A percentile compares a stretch with the other conserved stretches of the same genome.
These are phyloP conservation scores for Toxotes lorentzi DNA, from an alignment of 2,797 vertebrate genomes.

Conservation along the genomic window DNA sequence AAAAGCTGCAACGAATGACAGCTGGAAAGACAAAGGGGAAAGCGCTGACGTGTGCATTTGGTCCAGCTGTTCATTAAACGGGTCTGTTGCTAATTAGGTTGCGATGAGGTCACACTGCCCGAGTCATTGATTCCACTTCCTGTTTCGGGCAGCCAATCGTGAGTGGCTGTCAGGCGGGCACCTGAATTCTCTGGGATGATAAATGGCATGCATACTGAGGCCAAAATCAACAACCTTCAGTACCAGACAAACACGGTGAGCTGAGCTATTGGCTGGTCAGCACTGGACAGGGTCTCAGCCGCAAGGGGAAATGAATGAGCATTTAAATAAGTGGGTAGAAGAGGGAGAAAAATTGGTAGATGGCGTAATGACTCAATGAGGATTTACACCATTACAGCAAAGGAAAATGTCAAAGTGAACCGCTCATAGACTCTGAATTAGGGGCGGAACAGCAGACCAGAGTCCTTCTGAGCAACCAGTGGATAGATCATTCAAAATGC, in stretches of 20 bases:
- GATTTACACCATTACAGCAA: constrained; percentile 39
- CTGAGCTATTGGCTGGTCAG: constrained; percentile 70
- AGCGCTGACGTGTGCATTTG: constrained; percentile 76
- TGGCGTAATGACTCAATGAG: constrained; percentile 39
- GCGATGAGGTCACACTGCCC: constrained; percentile 83
- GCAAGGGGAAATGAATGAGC: constrained; percentile 53
- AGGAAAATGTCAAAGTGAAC: constrained; percentile 50
- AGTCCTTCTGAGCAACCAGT: constrained; percentile 31
- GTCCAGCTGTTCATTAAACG: constrained; percentile 86
- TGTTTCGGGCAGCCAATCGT: constrained; percentile 78
- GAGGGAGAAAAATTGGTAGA: constrained; percentile 18
- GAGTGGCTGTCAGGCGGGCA: constrained; percentile 72
- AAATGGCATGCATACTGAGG: constrained; percentile 60
- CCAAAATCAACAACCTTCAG: constrained; percentile 76
- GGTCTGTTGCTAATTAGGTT: constrained; percentile 84
- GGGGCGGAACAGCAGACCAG: constrained; percentile 25
- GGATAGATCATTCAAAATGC: constrained; percentile 43
- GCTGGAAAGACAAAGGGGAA: constrained; percentile 68
- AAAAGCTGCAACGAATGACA: constrained; percentile 49
- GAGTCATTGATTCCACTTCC: constrained; percentile 86
- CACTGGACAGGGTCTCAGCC: constrained; percentile 40
- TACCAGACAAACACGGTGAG: constrained; percentile 65
- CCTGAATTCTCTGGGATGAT: constrained; percentile 80
- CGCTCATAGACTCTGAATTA: constrained; percentile 39
- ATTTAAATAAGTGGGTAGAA: constrained; percentile 61